Evolutionary conservation across 2,888 invertebrate species (phyloP), one percentile per base, ranked within the genome.

Genomic region (Macrosiphum euphorbiae): DNA sequence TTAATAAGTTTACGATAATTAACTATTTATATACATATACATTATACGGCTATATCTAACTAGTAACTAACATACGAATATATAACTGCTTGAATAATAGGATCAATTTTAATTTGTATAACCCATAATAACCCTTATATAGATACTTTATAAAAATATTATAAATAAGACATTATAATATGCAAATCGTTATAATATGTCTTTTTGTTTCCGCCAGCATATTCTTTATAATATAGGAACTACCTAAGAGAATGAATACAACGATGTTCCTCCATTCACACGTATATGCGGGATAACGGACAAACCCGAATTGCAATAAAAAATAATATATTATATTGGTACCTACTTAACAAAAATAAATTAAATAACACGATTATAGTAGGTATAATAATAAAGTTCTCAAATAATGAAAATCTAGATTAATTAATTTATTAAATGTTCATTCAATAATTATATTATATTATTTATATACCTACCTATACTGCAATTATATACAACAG

Each of bases 261-360:
- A 52, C 10, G 28, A 61, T 89, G 47, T 44, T 58, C 52, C 20
- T 89, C n/a, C 28, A 87, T 52, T 52, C 47, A 67, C n/a, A 87
- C 20, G 10, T 35, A 78, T 88, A 20, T 94, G 94, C 94, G 94
- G 94, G 94, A 85, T 94, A 94, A 94, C 94, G 94, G 90, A 61
- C 94, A 44, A n/a, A 92, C 55, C 41, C 52, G 67, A 88, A 92
- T 88, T 44, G 16, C 41, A 28, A 89, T 44, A 24, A 58, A 78
- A 67, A 47, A 47, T n/a, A 50, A 35, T 41, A 90, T 24, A 28
- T 24, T 44, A n/a, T n/a, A 52, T n/a, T 52, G 26, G 8, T 8
- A 89, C 58, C 7, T 55, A 78, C 78, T n/a, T 88, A 88, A n/a
- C 88, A n/a, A 28, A 50, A 50, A 87, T 47, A 86, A 52, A 55